phyloP scores from a whole-genome alignment of 2,797 vertebrate genomes.

The Poliocrania exsul region DNA sequence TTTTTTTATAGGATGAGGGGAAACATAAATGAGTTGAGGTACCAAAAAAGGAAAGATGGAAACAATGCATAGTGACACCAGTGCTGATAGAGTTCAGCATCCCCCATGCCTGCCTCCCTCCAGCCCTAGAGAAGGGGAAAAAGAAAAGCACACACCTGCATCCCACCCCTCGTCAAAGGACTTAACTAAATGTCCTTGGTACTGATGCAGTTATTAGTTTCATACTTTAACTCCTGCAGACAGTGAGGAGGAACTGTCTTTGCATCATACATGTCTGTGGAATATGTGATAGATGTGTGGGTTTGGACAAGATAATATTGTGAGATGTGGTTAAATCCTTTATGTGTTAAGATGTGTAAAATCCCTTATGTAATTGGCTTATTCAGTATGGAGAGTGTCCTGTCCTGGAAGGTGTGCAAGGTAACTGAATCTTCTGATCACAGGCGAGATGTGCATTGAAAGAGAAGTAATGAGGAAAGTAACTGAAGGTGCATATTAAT shows the following conservation, averaged over 20 bases:
- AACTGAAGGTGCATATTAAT: not conserved
- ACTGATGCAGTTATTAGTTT: not conserved
- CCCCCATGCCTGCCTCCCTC: not conserved
- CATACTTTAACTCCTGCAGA: not conserved
- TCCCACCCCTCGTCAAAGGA: not conserved
- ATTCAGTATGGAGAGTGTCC: not conserved
- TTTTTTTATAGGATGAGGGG: not conserved
- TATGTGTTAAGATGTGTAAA: not conserved
- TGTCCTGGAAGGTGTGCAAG: not conserved
- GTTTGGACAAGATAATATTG: not conserved
- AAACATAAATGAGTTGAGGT: not conserved
- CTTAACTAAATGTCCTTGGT: not conserved
- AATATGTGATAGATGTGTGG: not conserved
- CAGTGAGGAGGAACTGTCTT: not conserved
- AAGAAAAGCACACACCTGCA: not conserved
- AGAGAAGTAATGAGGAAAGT: not conserved
- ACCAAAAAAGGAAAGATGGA: not conserved
- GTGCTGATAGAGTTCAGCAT: not conserved
- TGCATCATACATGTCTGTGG: not conserved
- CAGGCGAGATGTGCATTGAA: conserved; percentile 7
- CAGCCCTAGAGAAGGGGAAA: not conserved
- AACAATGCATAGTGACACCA: not conserved
- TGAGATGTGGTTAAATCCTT: not conserved
- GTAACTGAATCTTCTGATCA: conserved; percentile 4
- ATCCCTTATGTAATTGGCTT: not conserved